phyloP scores from a whole-genome alignment of 2,888 invertebrate genomes.

The Eristalinus sepulchralis region DNA sequence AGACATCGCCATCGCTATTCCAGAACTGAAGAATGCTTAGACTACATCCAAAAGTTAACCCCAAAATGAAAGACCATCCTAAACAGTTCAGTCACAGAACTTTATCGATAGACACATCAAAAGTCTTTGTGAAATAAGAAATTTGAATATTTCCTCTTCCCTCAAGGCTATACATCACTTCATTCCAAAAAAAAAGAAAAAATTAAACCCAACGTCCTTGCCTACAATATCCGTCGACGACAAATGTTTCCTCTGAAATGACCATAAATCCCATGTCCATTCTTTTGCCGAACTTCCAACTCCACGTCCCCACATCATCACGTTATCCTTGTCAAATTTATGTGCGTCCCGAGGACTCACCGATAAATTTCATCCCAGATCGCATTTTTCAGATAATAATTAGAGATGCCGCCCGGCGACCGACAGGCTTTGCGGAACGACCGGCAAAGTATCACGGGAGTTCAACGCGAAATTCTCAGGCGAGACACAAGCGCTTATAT shows the following conservation, averaged over 20 bases:
- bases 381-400: not conserved
- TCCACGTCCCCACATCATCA: not conserved
- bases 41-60: too few species aligned
- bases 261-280: not conserved
- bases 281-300: not conserved
- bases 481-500: not conserved
- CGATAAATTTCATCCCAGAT: not conserved
- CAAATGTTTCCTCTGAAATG: not conserved
- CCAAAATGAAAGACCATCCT: too few species aligned
- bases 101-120: too few species aligned
- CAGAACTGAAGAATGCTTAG: too few species aligned
- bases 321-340: not conserved
- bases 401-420: not conserved
- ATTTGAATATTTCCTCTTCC: too few species aligned
- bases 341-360: not conserved
- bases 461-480: not conserved
- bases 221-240: not conserved
- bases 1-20: too few species aligned
- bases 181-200: not conserved
- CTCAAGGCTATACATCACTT: too few species aligned
- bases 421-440: not conserved
- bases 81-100: too few species aligned
- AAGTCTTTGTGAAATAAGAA: too few species aligned
- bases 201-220: not conserved
- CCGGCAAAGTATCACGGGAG: not conserved